phyloP scores from a whole-genome alignment of 2,888 invertebrate species.

The Apotomis capreana region DNA sequence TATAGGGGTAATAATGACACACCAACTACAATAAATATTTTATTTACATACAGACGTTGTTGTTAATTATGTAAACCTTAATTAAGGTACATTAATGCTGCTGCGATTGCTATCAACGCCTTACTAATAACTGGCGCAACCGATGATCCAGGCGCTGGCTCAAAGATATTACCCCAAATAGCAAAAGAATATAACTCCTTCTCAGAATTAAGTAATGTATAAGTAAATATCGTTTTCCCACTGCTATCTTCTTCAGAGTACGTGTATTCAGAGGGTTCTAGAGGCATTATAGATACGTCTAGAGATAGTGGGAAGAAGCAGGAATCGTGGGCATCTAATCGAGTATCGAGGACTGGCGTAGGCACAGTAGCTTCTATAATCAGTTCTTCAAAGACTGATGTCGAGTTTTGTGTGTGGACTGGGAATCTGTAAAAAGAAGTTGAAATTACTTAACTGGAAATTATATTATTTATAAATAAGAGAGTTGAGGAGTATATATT shows the following conservation, averaged over 20 bases:
- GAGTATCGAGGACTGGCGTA: slow-evolving; percentile 54
- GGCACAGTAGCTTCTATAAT: slow-evolving; percentile 72
- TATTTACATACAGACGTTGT: slow-evolving; percentile 8
- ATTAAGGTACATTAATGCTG: background rate
- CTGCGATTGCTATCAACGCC: slow-evolving; percentile 1
- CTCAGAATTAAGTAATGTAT: slow-evolving; percentile 53
- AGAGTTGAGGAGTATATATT: too few relatives aligned
- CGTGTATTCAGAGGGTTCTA: slow-evolving; percentile 63
- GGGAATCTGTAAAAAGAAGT: slow-evolving; percentile 66
- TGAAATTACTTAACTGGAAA: background rate
- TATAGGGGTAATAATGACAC: background rate
- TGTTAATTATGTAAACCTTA: background rate
- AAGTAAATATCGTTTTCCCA: slow-evolving; percentile 50
- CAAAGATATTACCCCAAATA: slow-evolving; percentile 76
- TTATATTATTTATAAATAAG: too few relatives aligned
- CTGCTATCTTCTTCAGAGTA: slow-evolving; percentile 51
- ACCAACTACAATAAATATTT: slow-evolving; percentile 5
- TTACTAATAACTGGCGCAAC: slow-evolving; percentile 22
- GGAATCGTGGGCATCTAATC: slow-evolving; percentile 60
- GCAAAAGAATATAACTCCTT: slow-evolving; percentile 77
- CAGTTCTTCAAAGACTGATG: slow-evolving; percentile 74
- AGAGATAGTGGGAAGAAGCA: slow-evolving; percentile 78
- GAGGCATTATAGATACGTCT: slow-evolving; percentile 75
- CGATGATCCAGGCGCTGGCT: slow-evolving; percentile 25
- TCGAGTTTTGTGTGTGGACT: slow-evolving; percentile 65